Evolutionary conservation across 2,797 vertebrate species (phyloP).

Genomic region (Poecilia gillii): DNA sequence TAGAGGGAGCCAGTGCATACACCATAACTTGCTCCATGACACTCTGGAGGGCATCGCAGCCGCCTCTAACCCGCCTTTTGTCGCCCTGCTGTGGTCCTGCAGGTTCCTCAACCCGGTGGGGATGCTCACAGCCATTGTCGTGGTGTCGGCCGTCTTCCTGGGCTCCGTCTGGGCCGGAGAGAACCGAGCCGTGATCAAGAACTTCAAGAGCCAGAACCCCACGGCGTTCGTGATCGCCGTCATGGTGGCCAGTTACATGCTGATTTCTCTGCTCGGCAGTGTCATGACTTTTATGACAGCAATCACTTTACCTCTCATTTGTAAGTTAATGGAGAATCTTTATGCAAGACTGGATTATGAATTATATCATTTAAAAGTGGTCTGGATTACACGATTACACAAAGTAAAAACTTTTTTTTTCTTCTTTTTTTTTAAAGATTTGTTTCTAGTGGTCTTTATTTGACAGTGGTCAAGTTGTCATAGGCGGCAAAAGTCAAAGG

Average conservation of each 20-base stretch:
- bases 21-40: not conserved
- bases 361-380: not conserved
- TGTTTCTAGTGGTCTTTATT: too few relatives aligned
- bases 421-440: too few relatives aligned
- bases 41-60: not conserved
- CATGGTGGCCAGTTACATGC: conserved; percentile 88
- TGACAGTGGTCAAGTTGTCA: too few relatives aligned
- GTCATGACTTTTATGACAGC: conserved; percentile 93
- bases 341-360: not conserved
- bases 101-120: conserved; percentile 91
- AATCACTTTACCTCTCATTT: conserved; percentile 89
- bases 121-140: conserved; percentile 87
- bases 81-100: conserved; percentile 36
- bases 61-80: not conserved
- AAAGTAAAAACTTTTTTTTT: too few relatives aligned
- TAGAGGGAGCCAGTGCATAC: conserved; percentile 58
- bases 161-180: conserved; percentile 89
- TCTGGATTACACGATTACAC: too few relatives aligned
- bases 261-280: conserved; percentile 91
- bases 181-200: conserved; percentile 85
- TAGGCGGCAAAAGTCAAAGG: too few relatives aligned
- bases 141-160: conserved; percentile 87
- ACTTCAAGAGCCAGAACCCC: conserved; percentile 90
- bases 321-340: conserved; percentile 80
- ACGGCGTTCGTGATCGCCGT: conserved; percentile 83